Percentiles rank a stretch among this genome's conserved stretches.
Evolutionary conservation across 2,113 vertebrate species (phyloP).

Genomic region (Ploceus nigricollis): DNA sequence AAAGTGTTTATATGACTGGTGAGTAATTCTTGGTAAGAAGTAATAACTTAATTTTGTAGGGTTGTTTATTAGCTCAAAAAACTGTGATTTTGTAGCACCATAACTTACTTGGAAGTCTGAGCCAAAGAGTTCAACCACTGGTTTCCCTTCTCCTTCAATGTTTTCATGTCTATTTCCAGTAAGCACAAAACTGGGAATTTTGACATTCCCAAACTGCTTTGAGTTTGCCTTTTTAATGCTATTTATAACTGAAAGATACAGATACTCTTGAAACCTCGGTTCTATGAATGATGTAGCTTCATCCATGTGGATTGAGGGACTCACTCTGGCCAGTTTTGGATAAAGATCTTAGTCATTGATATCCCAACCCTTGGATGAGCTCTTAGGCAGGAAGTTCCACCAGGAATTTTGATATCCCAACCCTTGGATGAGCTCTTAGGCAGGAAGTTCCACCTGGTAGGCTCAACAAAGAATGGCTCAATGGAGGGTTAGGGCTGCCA

Average conservation of each 20-base stretch:
- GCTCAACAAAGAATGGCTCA: background rate
- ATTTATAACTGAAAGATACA: background rate
- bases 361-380: too few relatives aligned
- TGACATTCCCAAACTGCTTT: background rate
- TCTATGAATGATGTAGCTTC: background rate
- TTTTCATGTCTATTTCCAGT: background rate
- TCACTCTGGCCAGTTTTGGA: background rate
- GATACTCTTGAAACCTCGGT: background rate
- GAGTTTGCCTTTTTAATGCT: background rate
- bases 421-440: background rate
- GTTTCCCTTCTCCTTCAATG: background rate
- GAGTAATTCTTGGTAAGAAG: constrained; percentile 1
- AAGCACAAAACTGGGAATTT: background rate
- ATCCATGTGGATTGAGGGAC: background rate
- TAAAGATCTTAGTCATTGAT: background rate
- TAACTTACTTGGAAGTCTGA: background rate
- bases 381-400: background rate
- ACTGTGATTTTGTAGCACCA: background rate
- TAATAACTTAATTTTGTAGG: constrained; percentile 16
- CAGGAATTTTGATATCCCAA: background rate
- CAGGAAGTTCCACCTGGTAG: background rate
- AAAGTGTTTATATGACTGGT: background rate
- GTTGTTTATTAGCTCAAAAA: constrained; percentile 16
- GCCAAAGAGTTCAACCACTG: background rate
- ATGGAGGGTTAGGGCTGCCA: background rate